Evolutionary conservation across 2,113 vertebrate genomes (phyloP), one percentile per base, ranked within the genome.

Genomic region (Forbesichthys agassizii): DNA sequence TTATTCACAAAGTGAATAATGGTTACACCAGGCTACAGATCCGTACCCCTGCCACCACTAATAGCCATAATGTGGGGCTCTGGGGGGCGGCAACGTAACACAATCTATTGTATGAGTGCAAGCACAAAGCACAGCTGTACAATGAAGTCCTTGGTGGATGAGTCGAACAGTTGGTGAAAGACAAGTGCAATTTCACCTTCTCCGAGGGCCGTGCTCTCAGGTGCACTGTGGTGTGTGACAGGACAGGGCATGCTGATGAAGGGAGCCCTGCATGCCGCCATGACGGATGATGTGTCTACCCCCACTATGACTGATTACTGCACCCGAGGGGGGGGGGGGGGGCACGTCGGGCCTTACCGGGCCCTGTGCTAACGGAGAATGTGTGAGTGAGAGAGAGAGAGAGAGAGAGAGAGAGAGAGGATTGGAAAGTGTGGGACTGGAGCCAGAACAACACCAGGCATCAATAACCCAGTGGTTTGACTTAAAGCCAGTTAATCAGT

Each of bases 251-350:
- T 65, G 69, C 75, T 36, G 18, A 80, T 86, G 86, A 87, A 76
- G 74, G 83, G 66, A 79, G 71, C 84, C 83, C 79, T 27, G 10
- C 27, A 42, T 80, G 84, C 81, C 75, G 48, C 69, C 33, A 5
- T 87, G 83, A 88, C 88, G 84, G 79, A 88, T 88, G 82, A 64
- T 33, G 64, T 82, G 81, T 81, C 80, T 27, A 36, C 60, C 77
- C 74, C 64, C 8, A 52, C 78, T 77, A 65, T 90, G 84, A 90
- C 78, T 84, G 84, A 89, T 87, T 86, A 86, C 81, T 87, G 78
- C 72, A 69, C 8, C 78, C 75, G 68, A 83, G 76, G 75, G 79
- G 79, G 73, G 61, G 1, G 70, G 74, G 61, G 82, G 70, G 66
- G 80, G 61, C 33, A 27, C 67, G 14, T 12, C 27, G 64, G 73